Evolutionary conservation across 2,113 vertebrate genomes (phyloP), one percentile per base, ranked within the genome.

Genomic region (Chunga burmeisteri): DNA sequence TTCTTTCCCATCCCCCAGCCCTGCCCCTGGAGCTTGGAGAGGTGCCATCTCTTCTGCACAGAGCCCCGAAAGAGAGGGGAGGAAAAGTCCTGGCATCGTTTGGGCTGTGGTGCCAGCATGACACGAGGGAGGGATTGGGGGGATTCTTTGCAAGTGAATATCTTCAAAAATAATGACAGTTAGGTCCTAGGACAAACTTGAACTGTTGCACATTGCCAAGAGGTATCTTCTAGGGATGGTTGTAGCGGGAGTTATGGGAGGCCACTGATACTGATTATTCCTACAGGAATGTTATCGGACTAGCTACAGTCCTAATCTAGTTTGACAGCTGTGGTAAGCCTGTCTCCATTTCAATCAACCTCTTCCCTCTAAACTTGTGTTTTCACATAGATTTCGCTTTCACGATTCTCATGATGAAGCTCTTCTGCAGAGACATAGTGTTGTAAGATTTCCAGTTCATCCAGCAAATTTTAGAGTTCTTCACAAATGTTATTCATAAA

Each of bases 71-170:
- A 7, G 16, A 70, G 26, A 84, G 27, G 13, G 18, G 30, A 70
- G 21, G 14, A 70, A 9, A 38, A 5, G 6, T 4, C 42, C 25
- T 50, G 32, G 7, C 1, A 0, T 44, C 25, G 26, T 36, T 56
- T 32, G 36, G 36, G 16, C 50, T 86, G 15, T 2, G 1, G 29
- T 30, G 21, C 19, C 3, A 2, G 16, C 2, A 2, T 10, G 20
- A 40, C n/a, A 17, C 1, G 4, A 50, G n/a, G 7, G 82, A 34
- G 18, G 13, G 56, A 8, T n/a, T 36, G 34, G 44, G 71, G 32
- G 44, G 13, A 65, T 80, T 59, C 20, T 81, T 65, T 72, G 29
- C n/a, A 71, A 74, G 19, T 20, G 9, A 50, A 7, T 0, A 0
- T 44, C 46, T 59, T 63, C 23, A 72, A 40, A 88, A 96, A 50